These are phyloP conservation scores for Halichondria panicea DNA, from an alignment of 37 sponge, comb jelly and placozoan species.

Conservation along the genomic window DNA sequence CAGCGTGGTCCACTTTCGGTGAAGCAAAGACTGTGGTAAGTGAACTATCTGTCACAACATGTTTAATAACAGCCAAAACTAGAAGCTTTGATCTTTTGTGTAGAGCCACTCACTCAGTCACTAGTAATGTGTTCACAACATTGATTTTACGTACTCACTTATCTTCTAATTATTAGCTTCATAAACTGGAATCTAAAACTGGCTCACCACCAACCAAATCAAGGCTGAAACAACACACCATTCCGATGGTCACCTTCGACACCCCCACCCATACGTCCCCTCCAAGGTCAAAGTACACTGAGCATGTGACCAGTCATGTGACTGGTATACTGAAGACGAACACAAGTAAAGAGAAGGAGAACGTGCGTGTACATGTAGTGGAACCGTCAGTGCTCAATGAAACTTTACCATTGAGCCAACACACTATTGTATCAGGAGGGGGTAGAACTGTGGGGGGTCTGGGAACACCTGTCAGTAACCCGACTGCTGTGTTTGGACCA, in stretches of 20 bases:
- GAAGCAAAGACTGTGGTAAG: slow-evolving; percentile 57
- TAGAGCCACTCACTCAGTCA: background rate
- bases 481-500: slow-evolving; percentile 58
- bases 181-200: slow-evolving; percentile 11
- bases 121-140: background rate
- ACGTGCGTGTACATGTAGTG: background rate
- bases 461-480: slow-evolving; percentile 1
- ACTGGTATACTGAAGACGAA: background rate
- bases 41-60: background rate
- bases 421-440: background rate
- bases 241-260: no score
- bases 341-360: background rate
- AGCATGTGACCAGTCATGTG: background rate
- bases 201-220: background rate
- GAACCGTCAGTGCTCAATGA: slow-evolving; percentile 19
- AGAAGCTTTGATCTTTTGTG: background rate
- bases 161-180: slow-evolving; percentile 5
- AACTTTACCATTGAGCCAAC: background rate
- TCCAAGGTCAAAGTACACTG: no score
- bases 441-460: background rate
- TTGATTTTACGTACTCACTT: background rate
- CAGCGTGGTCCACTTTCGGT: slow-evolving; percentile 69
- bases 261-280: no score
- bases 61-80: background rate
- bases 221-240: background rate